These are phyloP conservation scores for Amphipyra tragopoginis DNA, from an alignment of 2,888 invertebrate genomes.

Conservation along the genomic window DNA sequence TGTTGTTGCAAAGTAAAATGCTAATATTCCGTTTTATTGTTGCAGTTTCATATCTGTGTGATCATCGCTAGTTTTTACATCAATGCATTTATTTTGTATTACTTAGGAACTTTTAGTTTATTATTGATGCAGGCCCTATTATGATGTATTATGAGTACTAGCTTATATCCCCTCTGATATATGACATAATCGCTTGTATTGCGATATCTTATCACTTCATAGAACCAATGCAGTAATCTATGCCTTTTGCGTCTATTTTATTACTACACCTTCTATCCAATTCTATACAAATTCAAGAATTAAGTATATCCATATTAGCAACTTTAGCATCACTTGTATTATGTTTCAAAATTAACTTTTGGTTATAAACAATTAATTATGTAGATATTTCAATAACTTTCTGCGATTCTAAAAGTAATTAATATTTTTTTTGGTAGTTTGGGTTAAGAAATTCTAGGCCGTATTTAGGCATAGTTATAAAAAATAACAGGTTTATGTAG, in stretches of 20 bases:
- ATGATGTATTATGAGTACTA: conserved; percentile 7
- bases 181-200: conserved; percentile 14
- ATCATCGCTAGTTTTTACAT: too few relatives aligned
- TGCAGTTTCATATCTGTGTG: not conserved
- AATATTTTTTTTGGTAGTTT: conserved; percentile 9
- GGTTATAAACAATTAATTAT: conserved; percentile 33
- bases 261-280: conserved; percentile 9
- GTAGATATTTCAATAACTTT: conserved; percentile 5
- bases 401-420: conserved; percentile 20
- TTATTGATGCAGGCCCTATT: too few relatives aligned
- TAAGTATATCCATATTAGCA: conserved; percentile 22
- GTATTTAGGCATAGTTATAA: conserved; percentile 17
- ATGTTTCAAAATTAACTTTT: conserved; percentile 12
- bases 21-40: conserved; percentile 21
- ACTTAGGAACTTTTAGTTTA: too few relatives aligned
- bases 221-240: conserved; percentile 17
- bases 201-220: conserved; percentile 44
- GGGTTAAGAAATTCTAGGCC: conserved; percentile 13
- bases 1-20: conserved; percentile 16
- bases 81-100: too few relatives aligned
- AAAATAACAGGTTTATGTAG: conserved; percentile 24
- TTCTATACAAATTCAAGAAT: conserved; percentile 2
- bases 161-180: conserved; percentile 11
- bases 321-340: not conserved
- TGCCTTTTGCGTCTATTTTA: conserved; percentile 10